phyloP scores from a whole-genome alignment of 2,113 vertebrate species.

The Oncorhynchus gorbuscha region DNA sequence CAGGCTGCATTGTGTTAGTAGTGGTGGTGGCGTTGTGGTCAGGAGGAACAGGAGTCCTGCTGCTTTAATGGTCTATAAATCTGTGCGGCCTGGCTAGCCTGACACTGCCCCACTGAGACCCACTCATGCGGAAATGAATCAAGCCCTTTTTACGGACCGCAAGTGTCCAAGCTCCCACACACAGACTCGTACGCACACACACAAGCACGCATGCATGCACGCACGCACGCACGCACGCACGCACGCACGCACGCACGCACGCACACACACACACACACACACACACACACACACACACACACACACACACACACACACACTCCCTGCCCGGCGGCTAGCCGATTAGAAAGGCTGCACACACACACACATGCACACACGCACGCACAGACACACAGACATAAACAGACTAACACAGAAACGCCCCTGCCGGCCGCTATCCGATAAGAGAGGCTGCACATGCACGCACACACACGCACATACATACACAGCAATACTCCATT shows the following conservation, averaged over 20 bases:
- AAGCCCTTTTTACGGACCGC: slow-evolving; percentile 84
- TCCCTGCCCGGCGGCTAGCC: slow-evolving; percentile 45
- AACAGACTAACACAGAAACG: slow-evolving; percentile 39
- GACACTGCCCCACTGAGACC: slow-evolving; percentile 84
- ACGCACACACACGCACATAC: slow-evolving; percentile 21
- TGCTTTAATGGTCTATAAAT: slow-evolving; percentile 98
- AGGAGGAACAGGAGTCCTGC: slow-evolving; percentile 87
- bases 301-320: slow-evolving; percentile 39
- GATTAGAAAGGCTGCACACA: slow-evolving; percentile 81
- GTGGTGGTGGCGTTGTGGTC: slow-evolving; percentile 63
- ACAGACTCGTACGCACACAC: not conserved
- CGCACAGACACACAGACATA: slow-evolving; percentile 35
- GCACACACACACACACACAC: slow-evolving; percentile 35
- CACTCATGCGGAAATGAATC: slow-evolving; percentile 96
- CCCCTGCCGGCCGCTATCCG: slow-evolving; percentile 53
- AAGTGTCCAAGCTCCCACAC: slow-evolving; percentile 70
- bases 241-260: slow-evolving; percentile 57
- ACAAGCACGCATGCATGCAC: too few relatives aligned
- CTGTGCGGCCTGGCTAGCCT: slow-evolving; percentile 82
- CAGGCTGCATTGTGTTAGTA: slow-evolving; percentile 62
- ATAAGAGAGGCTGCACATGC: slow-evolving; percentile 78
- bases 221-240: slow-evolving; percentile 58
- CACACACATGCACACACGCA: slow-evolving; percentile 15
- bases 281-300: too few relatives aligned
- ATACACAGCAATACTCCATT: slow-evolving; percentile 68